Evolutionary conservation across 2,797 vertebrate species (phyloP).

Genomic region (Apodemus agrarius): DNA sequence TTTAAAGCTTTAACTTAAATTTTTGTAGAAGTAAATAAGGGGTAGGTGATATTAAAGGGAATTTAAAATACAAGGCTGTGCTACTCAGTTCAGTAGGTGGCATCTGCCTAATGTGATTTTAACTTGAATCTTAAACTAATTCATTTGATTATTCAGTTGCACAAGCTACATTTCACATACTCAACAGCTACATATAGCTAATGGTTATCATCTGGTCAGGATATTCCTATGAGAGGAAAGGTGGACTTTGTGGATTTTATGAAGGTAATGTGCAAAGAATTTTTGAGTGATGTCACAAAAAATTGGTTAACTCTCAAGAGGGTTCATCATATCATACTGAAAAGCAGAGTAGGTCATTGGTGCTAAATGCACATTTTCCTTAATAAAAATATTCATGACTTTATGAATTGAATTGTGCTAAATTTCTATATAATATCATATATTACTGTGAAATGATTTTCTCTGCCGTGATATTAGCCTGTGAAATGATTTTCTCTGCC

Average conservation of each 20-base stretch:
- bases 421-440: slow-evolving; percentile 50
- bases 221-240: neutral
- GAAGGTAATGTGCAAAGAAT: neutral
- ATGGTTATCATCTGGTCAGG: neutral
- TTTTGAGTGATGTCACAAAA: neutral
- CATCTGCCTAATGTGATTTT: neutral
- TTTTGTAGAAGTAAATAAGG: neutral
- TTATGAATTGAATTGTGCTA: slow-evolving; percentile 65
- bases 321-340: neutral
- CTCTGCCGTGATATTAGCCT: slow-evolving; percentile 23
- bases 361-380: neutral
- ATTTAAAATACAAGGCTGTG: neutral
- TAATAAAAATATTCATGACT: slow-evolving; percentile 63
- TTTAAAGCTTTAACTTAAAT: neutral
- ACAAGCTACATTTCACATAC: neutral
- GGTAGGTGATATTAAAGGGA: neutral
- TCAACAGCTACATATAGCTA: neutral
- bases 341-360: neutral
- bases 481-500: slow-evolving; percentile 49
- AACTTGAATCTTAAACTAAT: slow-evolving; percentile 22
- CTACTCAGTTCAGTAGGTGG: neutral
- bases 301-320: slow-evolving; percentile 48
- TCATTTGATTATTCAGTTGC: neutral
- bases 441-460: slow-evolving; percentile 45
- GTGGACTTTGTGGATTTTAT: neutral